These are phyloP conservation scores for Protodeltote pygarga DNA, from an alignment of 2,888 invertebrate genomes.

Conservation along the genomic window DNA sequence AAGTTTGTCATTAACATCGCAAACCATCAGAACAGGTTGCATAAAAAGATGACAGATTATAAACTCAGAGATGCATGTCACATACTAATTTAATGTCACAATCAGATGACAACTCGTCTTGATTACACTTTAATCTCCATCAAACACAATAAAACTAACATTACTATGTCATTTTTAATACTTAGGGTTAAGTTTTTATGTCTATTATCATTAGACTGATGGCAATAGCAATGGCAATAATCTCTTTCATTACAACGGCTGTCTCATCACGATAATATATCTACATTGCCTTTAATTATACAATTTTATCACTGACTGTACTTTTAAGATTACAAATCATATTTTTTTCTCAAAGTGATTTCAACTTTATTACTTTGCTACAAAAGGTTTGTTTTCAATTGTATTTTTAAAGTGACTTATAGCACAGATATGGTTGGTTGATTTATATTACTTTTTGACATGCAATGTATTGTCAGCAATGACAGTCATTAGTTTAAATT, in stretches of 20 bases:
- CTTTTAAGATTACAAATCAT: conserved; percentile 24
- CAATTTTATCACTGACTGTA: conserved; percentile 55
- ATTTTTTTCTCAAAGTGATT: conserved; percentile 1
- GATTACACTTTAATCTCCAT: conserved; percentile 25
- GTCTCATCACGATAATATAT: conserved; percentile 65
- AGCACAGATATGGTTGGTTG: conserved; percentile 3
- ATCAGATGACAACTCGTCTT: conserved; percentile 1
- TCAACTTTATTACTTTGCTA: background rate
- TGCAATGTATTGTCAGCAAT: conserved; percentile 64
- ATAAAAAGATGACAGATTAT: background rate
- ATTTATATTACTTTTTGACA: conserved; percentile 64
- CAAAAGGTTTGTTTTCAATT: background rate
- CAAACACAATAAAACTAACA: conserved; percentile 32
- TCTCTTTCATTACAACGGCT: conserved; percentile 59
- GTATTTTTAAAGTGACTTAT: conserved; percentile 6
- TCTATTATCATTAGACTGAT: conserved; percentile 57
- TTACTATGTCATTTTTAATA: conserved; percentile 32
- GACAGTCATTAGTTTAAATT: conserved; percentile 59
- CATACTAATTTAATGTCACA: background rate
- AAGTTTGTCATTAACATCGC: too few species aligned
- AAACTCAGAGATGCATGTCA: background rate
- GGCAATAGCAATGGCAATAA: conserved; percentile 55
- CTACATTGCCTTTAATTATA: conserved; percentile 72
- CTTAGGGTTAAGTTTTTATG: conserved; percentile 38
- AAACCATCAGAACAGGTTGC: background rate